Conservation (phyloP, 2,113 vertebrate genomes). For the Anoura caudifer region DNA sequence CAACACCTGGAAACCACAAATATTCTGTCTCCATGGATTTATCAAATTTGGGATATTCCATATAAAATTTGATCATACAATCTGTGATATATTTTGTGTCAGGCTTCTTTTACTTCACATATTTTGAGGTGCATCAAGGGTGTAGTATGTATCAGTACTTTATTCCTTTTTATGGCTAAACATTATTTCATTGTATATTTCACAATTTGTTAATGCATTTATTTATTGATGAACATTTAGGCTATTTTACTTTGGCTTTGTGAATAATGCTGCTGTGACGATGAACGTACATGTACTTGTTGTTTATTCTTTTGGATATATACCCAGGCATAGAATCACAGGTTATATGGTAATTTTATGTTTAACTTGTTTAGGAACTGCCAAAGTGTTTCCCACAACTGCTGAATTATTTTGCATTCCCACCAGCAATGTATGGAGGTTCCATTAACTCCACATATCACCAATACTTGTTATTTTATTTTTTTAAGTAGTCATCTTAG, state of each 20-base stretch:
- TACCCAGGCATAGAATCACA: neutral
- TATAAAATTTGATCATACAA: neutral
- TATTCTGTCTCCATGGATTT: neutral
- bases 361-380: neutral
- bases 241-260: neutral
- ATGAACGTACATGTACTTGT: neutral
- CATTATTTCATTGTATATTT: neutral
- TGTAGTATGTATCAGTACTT: neutral
- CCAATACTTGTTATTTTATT: neutral
- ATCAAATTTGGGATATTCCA: neutral
- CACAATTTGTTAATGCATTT: neutral
- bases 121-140: neutral
- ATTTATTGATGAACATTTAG: neutral
- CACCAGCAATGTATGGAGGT: neutral
- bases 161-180: neutral
- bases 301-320: neutral
- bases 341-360: neutral
- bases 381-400: neutral
- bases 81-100: neutral
- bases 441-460: neutral
- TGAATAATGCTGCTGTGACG: neutral
- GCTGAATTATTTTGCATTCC: neutral
- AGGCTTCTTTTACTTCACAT: neutral
- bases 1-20: neutral
- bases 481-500: neutral